These are phyloP conservation scores for Sebastes glaucus DNA, from an alignment of 2,797 vertebrate genomes.

Conservation along the genomic window DNA sequence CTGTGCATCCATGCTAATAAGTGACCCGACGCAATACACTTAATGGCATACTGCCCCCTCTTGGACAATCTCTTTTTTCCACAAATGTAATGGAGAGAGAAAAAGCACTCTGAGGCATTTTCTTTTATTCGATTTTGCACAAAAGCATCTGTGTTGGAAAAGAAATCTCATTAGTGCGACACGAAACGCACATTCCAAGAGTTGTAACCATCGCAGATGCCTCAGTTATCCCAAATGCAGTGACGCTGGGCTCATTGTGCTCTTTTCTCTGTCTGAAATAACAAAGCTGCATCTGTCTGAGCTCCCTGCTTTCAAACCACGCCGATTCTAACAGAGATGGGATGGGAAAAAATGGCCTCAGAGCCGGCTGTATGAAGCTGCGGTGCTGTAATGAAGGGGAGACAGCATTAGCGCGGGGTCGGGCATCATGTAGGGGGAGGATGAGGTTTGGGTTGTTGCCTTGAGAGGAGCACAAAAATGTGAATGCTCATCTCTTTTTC, in stretches of 20 bases:
- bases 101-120: conserved; percentile 1
- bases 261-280: conserved; percentile 50
- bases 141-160: neutral
- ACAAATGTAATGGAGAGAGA: neutral
- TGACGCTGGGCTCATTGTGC: neutral
- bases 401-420: conserved; percentile 19
- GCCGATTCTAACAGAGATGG: neutral
- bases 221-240: conserved; percentile 22
- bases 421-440: conserved; percentile 11
- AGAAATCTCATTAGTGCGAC: conserved; percentile 38
- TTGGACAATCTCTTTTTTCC: conserved; percentile 55
- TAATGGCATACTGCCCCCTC: conserved; percentile 72
- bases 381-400: conserved; percentile 33
- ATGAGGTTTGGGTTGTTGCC: conserved; percentile 15
- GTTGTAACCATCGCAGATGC: neutral
- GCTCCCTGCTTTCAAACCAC: conserved; percentile 11
- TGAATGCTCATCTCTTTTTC: neutral
- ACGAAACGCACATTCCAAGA: conserved; percentile 14
- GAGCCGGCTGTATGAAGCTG: conserved; percentile 25
- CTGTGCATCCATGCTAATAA: conserved; percentile 24
- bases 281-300: conserved; percentile 32
- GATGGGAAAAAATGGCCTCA: conserved; percentile 48
- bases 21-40: conserved; percentile 7
- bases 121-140: conserved; percentile 2
- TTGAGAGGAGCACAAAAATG: conserved; percentile 29